phyloP scores from a whole-genome alignment of 2,797 vertebrate species.

The Melanotaenia parkinsoni region DNA sequence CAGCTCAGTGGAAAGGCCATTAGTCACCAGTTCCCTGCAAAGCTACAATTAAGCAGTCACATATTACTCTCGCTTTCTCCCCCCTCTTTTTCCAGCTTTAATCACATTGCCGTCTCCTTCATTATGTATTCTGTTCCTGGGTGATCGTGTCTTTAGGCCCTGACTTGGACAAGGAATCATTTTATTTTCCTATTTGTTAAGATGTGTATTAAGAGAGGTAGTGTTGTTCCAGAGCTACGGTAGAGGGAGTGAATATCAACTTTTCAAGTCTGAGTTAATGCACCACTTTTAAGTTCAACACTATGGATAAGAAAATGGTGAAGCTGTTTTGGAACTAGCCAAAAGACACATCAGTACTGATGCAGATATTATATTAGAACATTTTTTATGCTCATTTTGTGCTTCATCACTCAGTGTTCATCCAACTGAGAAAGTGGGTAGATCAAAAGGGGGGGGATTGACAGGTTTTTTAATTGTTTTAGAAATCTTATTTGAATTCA shows the following conservation, averaged over 20 bases:
- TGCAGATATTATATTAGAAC: conserved; percentile 65
- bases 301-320: conserved; percentile 17
- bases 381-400: conserved; percentile 67
- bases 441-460: conserved; percentile 66
- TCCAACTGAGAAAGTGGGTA: conserved; percentile 69
- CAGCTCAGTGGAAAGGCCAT: conserved; percentile 79
- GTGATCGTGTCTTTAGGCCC: conserved; percentile 69
- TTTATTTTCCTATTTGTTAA: conserved; percentile 77
- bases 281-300: conserved; percentile 26
- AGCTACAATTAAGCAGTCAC: conserved; percentile 81
- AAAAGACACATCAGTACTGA: conserved; percentile 42
- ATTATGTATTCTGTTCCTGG: conserved; percentile 72
- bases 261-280: conserved; percentile 25
- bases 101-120: conserved; percentile 74
- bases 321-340: conserved; percentile 32
- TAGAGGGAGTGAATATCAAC: conserved; percentile 34
- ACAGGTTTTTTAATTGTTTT: conserved; percentile 79
- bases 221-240: conserved; percentile 32
- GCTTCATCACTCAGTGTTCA: conserved; percentile 64
- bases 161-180: conserved; percentile 66
- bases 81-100: conserved; percentile 70
- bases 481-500: conserved; percentile 79
- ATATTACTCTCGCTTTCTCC: conserved; percentile 70
- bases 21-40: conserved; percentile 80
- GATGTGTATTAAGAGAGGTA: conserved; percentile 54